Conservation (phyloP, 2,888 invertebrate species). For the Scaptomyza polygonia region DNA sequence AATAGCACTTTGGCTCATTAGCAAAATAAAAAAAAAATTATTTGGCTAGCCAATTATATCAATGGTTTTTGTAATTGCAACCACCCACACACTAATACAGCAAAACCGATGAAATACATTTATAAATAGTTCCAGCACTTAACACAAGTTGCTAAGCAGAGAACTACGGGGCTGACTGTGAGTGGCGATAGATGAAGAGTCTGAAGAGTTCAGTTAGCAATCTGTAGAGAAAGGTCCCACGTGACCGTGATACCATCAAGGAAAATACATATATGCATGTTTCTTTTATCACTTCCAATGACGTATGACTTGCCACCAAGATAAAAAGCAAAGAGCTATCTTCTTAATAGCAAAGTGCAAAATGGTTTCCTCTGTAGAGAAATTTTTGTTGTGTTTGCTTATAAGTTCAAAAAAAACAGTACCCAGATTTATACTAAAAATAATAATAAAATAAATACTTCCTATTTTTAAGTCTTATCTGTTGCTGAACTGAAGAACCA, state of each 20-base stretch:
- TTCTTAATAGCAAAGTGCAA: neutral
- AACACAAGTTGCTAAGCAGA: neutral
- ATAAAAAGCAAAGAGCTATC: neutral
- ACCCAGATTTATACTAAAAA: neutral
- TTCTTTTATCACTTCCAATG: neutral
- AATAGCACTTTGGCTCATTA: conserved; percentile 30
- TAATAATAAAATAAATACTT: neutral
- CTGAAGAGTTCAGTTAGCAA: neutral
- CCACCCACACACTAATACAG: neutral
- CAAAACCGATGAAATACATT: neutral
- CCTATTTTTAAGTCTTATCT: conserved; percentile 6
- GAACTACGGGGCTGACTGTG: neutral
- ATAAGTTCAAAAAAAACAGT: neutral
- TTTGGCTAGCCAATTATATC: conserved; percentile 5
- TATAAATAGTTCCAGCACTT: conserved; percentile 33
- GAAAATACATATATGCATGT: neutral
- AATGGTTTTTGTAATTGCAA: conserved; percentile 4
- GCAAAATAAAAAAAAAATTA: conserved; percentile 3
- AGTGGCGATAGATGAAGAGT: neutral
- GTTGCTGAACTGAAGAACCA: conserved; percentile 28
- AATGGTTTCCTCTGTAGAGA: neutral
- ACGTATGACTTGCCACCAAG: neutral
- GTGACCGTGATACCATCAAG: neutral
- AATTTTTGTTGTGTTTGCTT: neutral
- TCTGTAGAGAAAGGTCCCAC: neutral